phyloP scores from a whole-genome alignment of 1,140 invertebrate species.

The Drosophila sproati region DNA sequence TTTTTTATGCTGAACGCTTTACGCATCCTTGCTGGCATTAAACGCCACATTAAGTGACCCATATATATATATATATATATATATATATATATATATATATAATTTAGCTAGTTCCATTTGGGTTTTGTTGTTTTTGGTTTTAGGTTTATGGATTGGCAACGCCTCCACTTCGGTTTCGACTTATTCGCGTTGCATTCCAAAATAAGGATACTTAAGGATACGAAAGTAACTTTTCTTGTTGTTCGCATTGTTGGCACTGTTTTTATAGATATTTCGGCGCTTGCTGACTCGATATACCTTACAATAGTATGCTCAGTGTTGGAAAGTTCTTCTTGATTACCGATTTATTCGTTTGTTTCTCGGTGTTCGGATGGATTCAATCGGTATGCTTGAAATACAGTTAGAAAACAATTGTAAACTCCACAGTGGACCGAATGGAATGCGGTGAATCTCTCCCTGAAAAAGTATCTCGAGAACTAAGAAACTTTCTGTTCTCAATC shows the following conservation, averaged over 20 bases:
- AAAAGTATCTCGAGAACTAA: no score
- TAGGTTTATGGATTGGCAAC: conserved; percentile 41
- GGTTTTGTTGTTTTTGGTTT: conserved; percentile 31
- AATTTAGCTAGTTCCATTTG: conserved; percentile 40
- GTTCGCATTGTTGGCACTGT: not conserved
- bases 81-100: conserved; percentile 2
- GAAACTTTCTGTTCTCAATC: no score
- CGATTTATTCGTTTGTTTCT: no score
- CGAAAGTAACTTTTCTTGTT: conserved; percentile 69
- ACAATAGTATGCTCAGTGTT: no score
- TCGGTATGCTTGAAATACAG: no score
- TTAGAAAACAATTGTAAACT: no score
- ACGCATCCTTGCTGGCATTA: conserved; percentile 61
- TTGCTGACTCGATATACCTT: not conserved
- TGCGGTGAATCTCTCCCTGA: no score
- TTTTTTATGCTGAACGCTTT: conserved; percentile 76
- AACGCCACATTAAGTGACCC: conserved; percentile 60
- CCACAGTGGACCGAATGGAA: no score
- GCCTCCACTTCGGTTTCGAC: conserved; percentile 12
- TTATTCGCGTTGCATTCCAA: conserved; percentile 28
- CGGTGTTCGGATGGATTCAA: no score
- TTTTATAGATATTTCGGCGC: not conserved
- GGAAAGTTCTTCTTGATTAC: no score
- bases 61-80: conserved; percentile 13
- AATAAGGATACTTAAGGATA: conserved; percentile 55